A percentile compares a stretch with the other conserved stretches of the same genome.
Conservation (phyloP, 23 tunicate genomes). For the Oikopleura vanhoeffeni region DNA sequence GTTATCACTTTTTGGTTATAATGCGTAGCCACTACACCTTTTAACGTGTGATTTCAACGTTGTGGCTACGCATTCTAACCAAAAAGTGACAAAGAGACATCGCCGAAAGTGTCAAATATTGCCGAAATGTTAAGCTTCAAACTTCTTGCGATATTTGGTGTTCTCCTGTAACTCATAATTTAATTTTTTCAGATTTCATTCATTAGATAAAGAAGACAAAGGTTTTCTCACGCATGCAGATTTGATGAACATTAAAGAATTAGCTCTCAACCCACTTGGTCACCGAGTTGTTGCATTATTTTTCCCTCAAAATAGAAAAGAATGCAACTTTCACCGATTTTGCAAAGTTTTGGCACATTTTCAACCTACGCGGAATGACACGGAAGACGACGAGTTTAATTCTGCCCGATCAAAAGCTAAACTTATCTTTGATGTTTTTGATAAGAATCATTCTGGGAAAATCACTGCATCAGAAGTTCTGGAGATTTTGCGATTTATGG, state of each 20-base stretch:
- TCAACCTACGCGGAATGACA: not conserved
- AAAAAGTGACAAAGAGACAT: too few species aligned
- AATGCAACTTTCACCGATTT: not conserved
- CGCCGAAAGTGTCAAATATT: too few species aligned
- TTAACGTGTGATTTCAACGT: too few species aligned
- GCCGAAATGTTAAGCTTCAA: too few species aligned
- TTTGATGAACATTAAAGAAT: not conserved
- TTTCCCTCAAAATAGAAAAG: not conserved
- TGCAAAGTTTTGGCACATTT: not conserved
- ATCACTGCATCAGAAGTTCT: not conserved
- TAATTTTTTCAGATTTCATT: too few species aligned
- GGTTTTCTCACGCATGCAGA: not conserved
- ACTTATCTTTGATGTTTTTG: not conserved
- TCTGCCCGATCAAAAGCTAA: not conserved
- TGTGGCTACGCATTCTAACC: too few species aligned
- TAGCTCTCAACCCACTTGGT: not conserved
- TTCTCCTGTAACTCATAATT: too few species aligned
- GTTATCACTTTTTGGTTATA: too few species aligned
- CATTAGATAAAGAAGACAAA: too few species aligned
- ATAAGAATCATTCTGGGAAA: not conserved
- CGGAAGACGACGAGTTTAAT: not conserved
- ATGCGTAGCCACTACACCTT: too few species aligned
- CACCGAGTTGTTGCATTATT: not conserved
- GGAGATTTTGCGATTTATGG: not conserved
- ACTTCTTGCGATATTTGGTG: too few species aligned